Evolutionary conservation across 2,888 invertebrate species (phyloP), one percentile per base, ranked within the genome.

Genomic region (Drosophila phalerata): DNA sequence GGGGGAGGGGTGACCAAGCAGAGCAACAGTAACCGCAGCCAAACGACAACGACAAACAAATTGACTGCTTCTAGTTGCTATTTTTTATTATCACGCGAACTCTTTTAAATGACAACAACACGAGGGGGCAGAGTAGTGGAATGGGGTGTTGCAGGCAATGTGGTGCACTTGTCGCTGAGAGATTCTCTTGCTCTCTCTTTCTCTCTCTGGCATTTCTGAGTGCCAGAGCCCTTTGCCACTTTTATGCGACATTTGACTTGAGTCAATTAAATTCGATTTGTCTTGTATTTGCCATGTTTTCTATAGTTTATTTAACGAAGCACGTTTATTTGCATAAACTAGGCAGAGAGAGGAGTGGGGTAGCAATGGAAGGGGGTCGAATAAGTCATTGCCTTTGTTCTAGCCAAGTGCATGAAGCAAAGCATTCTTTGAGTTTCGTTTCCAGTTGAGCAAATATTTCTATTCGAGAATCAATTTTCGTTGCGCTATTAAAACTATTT

Each of bases 191-290:
- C 40, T 34, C n/a, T 45, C 30, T 30, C 42, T 19, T 15, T 11
- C 17, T 40, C 8, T 28, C 17, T 25, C 13, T 22, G 34, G 34
- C 19, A 40, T 25, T 11, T 25, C 19, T 15, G 9, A 48, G 32
- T 66, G 60, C 43, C 51, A 60, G 51, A 60, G 74, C 56, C 83
- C 70, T 71, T 68, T 77, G 80, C 53, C 80, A 73, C 69, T 77
- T 64, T 67, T 32, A 15, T 45, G 62, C 72, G 88, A 79, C 88
- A 75, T 85, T 88, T 88, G 88, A 83, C 87, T 88, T 61, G 67
- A 63, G 71, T 75, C 84, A 84, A 84, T 88, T 84, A 80, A 77
- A 84, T 88, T 84, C 88, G 84, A 84, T 84, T 88, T 88, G 80
- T 74, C 55, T 57, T 65, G 22, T 65, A 40, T 61, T 76, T 67